Conservation (phyloP, 1,140 invertebrate genomes). For the Drosophila sulfurigaster region DNA sequence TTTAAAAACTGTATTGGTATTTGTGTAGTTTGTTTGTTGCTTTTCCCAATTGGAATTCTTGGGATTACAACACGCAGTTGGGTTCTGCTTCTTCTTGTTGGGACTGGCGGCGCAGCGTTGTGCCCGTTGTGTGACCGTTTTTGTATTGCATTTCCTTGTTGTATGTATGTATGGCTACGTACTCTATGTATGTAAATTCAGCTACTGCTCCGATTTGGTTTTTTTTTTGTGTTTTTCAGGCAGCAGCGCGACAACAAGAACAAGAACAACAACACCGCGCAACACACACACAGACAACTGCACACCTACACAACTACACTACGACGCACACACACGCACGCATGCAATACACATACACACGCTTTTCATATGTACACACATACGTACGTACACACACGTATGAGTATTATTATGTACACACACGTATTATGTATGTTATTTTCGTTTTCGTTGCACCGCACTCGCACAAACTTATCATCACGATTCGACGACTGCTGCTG, state of each 20-base stretch:
- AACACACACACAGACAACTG: constrained; percentile 7
- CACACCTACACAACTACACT: too few relatives aligned
- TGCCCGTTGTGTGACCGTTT: constrained; percentile 44
- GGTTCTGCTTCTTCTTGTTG: constrained; percentile 4
- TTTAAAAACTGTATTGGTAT: constrained; percentile 47
- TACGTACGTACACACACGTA: constrained; percentile 13
- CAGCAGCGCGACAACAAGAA: constrained; percentile 9
- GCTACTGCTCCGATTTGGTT: constrained; percentile 69
- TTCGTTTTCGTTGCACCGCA: constrained; percentile 77
- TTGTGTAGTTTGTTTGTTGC: constrained; percentile 35
- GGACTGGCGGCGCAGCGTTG: constrained; percentile 1
- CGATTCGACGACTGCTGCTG: constrained; percentile 59
- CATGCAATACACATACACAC: constrained; percentile 28
- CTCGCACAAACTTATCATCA: constrained; percentile 75
- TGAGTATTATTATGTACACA: constrained; percentile 68
- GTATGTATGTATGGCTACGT: constrained; percentile 30
- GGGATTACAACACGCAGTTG: constrained; percentile 61
- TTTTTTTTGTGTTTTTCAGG: constrained; percentile 67
- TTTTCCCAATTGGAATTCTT: constrained; percentile 31
- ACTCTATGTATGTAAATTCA: constrained; percentile 17
- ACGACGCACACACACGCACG: constrained; percentile 29
- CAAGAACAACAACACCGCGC: constrained; percentile 22
- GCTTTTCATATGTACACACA: constrained; percentile 23
- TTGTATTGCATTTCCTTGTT: constrained; percentile 76
- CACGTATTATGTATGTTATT: constrained; percentile 73